Conservation (phyloP, 2,113 vertebrate species). For the Crotalus tigris region DNA sequence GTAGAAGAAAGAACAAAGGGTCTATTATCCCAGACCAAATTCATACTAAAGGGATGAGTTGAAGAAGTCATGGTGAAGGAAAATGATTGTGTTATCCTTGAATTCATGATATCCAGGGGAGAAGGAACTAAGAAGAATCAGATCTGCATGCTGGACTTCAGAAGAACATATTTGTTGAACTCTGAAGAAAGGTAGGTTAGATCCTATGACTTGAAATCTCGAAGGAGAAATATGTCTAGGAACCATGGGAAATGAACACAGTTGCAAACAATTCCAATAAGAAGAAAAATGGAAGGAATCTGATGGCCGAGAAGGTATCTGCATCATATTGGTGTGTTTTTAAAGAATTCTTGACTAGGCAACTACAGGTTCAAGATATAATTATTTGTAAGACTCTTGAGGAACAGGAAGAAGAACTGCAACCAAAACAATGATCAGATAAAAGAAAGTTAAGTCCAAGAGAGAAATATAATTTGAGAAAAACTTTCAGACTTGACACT, state of each 20-base stretch:
- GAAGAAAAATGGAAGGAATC: not conserved
- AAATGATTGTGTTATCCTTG: not conserved
- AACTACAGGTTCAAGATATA: not conserved
- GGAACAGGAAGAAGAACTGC: not conserved
- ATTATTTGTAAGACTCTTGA: not conserved
- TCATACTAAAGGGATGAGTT: not conserved
- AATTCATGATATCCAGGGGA: not conserved
- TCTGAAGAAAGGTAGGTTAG: not conserved
- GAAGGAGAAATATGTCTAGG: not conserved
- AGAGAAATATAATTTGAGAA: not conserved
- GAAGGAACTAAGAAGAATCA: not conserved
- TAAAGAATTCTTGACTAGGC: not conserved
- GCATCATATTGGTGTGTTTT: not conserved
- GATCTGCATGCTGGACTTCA: not conserved
- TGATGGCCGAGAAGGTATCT: not conserved
- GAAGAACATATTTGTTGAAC: not conserved
- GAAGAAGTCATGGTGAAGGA: not conserved
- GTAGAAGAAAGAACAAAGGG: not conserved
- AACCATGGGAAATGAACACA: not conserved
- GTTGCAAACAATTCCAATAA: not conserved
- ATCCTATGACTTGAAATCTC: not conserved
- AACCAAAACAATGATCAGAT: not conserved
- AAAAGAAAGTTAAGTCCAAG: not conserved
- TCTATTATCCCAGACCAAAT: not conserved
- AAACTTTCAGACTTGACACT: not conserved